A percentile compares a stretch with the other conserved stretches of the same genome.
Conservation (phyloP, 1,140 invertebrate species). For the Anoplolepis gracilipes region DNA sequence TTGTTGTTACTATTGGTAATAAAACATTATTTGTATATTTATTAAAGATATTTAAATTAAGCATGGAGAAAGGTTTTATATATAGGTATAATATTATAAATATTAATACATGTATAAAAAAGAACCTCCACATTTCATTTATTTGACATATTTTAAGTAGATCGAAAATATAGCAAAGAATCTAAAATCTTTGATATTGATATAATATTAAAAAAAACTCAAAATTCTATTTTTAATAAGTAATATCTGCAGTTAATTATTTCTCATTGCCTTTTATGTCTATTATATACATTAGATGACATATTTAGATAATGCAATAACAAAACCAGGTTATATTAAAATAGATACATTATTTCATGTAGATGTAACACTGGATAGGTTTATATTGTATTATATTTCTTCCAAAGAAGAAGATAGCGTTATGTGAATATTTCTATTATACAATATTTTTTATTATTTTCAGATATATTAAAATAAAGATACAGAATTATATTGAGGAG, state of each 20-base stretch:
- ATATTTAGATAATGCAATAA: slow-evolving; percentile 17
- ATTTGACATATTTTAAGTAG: neutral
- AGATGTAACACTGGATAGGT: neutral
- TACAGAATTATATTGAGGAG: too few relatives aligned
- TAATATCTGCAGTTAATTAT: neutral
- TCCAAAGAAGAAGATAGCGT: neutral
- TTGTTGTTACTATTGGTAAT: neutral
- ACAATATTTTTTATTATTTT: neutral
- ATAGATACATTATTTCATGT: slow-evolving; percentile 7
- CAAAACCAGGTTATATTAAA: neutral
- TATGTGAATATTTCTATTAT: neutral
- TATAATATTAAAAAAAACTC: neutral
- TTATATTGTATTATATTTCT: neutral
- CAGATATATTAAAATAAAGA: too few relatives aligned
- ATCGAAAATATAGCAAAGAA: neutral
- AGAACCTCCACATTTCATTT: neutral
- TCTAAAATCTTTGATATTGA: neutral
- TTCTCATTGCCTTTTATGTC: neutral
- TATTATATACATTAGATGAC: neutral
- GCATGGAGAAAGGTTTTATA: neutral
- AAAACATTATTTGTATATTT: slow-evolving; percentile 11
- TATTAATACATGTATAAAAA: neutral
- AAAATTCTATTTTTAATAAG: neutral
- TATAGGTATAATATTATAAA: neutral
- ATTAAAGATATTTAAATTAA: neutral